A percentile compares a stretch with the other conserved stretches of the same genome.
phyloP scores from a whole-genome alignment of 2,797 vertebrate genomes.

The Mycteria americana region DNA sequence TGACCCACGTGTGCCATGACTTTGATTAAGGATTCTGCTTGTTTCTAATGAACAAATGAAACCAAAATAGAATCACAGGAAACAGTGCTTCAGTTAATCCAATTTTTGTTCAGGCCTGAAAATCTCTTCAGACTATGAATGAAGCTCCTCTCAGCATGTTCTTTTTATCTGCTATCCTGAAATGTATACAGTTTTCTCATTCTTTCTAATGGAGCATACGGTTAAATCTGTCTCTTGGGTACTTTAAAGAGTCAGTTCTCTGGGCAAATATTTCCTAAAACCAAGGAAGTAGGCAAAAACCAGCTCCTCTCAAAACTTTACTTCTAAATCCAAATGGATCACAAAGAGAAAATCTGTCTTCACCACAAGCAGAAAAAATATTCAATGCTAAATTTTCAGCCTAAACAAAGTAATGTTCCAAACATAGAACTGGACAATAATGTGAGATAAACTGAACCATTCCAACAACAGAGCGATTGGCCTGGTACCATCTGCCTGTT shows the following conservation, averaged over 20 bases:
- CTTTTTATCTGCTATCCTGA: background rate
- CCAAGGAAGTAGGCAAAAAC: background rate
- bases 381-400: background rate
- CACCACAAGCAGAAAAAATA: background rate
- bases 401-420: background rate
- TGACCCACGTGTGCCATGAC: background rate
- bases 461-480: background rate
- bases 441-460: background rate
- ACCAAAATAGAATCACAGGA: background rate
- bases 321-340: background rate
- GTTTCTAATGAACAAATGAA: conserved; percentile 26
- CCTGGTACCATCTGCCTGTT: background rate
- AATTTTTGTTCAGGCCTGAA: conserved; percentile 7
- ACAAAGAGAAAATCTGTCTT: background rate
- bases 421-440: background rate
- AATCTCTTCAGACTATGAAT: background rate
- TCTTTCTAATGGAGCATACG: background rate
- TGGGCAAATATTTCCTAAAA: background rate
- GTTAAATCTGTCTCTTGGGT: background rate
- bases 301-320: background rate
- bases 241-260: background rate
- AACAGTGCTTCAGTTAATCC: background rate
- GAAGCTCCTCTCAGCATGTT: background rate
- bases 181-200: background rate
- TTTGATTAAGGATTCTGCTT: background rate